phyloP scores from a whole-genome alignment of 2,888 invertebrate species.

The Lepidochitona cinerea region DNA sequence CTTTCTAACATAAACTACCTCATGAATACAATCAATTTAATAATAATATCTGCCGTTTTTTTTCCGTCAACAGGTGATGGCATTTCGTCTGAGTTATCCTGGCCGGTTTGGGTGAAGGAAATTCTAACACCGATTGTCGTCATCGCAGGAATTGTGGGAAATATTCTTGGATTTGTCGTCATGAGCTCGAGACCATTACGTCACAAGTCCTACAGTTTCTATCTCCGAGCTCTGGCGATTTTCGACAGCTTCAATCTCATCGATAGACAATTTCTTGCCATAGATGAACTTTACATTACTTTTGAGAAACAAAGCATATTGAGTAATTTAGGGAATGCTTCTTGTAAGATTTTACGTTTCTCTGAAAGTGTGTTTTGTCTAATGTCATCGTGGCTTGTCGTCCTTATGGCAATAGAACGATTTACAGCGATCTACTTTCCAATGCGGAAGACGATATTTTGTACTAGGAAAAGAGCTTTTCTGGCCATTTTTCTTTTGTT shows the following conservation, averaged over 20 bases:
- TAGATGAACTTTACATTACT: neutral
- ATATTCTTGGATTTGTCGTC: slow-evolving; percentile 34
- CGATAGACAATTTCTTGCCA: neutral
- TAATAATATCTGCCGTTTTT: too few species aligned
- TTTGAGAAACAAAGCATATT: slow-evolving; percentile 6
- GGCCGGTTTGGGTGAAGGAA: slow-evolving; percentile 41
- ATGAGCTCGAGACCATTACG: slow-evolving; percentile 34
- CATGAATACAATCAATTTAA: too few species aligned
- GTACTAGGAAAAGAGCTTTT: slow-evolving; percentile 27
- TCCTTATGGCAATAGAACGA: slow-evolving; percentile 40
- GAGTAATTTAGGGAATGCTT: slow-evolving; percentile 21
- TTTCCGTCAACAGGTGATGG: too few species aligned
- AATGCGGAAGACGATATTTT: slow-evolving; percentile 32
- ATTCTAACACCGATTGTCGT: slow-evolving; percentile 32
- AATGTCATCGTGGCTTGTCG: slow-evolving; percentile 42
- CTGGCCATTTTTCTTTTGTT: slow-evolving; percentile 36
- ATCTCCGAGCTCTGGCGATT: slow-evolving; percentile 38
- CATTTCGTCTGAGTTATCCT: too few species aligned
- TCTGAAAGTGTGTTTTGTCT: slow-evolving; percentile 36
- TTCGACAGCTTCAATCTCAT: slow-evolving; percentile 39
- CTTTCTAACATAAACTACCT: too few species aligned
- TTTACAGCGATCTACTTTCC: slow-evolving; percentile 38
- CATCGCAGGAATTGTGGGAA: slow-evolving; percentile 36
- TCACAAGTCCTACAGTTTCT: slow-evolving; percentile 41
- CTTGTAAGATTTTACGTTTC: slow-evolving; percentile 39